A percentile compares a stretch with the other conserved stretches of the same genome.
Conservation (phyloP, 2,113 vertebrate species). For the Helogale parvula region DNA sequence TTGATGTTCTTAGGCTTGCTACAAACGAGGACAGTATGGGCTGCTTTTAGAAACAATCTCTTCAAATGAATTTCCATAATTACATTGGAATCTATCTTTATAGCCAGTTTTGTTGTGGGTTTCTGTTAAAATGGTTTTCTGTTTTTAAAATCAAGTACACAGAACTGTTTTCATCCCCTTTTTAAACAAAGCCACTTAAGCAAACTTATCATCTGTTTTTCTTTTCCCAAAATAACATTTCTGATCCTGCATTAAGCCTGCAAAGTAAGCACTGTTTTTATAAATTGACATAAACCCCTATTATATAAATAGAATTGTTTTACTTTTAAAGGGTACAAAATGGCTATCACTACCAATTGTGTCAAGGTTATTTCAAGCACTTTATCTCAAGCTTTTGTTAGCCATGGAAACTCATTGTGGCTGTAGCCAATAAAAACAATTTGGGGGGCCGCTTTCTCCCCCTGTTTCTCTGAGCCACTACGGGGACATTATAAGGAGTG, state of each 20-base stretch:
- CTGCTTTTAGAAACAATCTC: conserved; percentile 80
- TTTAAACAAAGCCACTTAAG: conserved; percentile 83
- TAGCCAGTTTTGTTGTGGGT: conserved; percentile 86
- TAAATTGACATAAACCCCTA: conserved; percentile 74
- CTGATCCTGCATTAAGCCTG: conserved; percentile 79
- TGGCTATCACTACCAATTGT: conserved; percentile 71
- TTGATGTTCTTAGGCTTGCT: conserved; percentile 75
- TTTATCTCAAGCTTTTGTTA: conserved; percentile 72
- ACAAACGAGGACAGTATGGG: conserved; percentile 80
- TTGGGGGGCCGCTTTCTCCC: conserved; percentile 7
- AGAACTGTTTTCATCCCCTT: conserved; percentile 83
- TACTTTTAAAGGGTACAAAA: conserved; percentile 70
- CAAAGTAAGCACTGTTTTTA: conserved; percentile 80
- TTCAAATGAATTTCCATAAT: conserved; percentile 84
- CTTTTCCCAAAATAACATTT: conserved; percentile 85
- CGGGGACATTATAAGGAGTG: background rate
- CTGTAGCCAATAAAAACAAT: conserved; percentile 64
- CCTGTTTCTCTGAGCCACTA: conserved; percentile 53
- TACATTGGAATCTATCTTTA: conserved; percentile 83
- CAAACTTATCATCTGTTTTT: conserved; percentile 84
- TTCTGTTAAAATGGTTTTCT: conserved; percentile 85
- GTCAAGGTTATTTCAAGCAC: conserved; percentile 75
- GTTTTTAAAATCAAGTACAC: conserved; percentile 84
- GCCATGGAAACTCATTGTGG: conserved; percentile 57
- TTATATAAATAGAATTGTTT: conserved; percentile 82